Evolutionary conservation across 1,140 invertebrate genomes (phyloP).

Genomic region (Tetragnatha versicolor): DNA sequence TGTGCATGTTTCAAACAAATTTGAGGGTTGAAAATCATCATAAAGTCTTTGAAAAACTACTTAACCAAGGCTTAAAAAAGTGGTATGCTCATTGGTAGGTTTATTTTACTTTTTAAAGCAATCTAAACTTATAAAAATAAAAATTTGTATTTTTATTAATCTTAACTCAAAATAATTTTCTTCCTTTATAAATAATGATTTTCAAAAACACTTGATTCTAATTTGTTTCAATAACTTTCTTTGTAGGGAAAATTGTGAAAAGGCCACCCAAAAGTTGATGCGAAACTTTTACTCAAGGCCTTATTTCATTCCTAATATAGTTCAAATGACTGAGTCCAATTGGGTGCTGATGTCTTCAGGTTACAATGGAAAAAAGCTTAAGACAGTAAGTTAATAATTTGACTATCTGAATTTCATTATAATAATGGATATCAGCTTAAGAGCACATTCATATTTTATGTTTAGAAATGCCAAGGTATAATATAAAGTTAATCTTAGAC

Average conservation of each 20-base stretch:
- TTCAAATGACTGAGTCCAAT: slow-evolving; percentile 79
- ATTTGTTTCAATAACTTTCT: too few relatives aligned
- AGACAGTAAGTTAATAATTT: slow-evolving; percentile 66
- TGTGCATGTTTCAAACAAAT: slow-evolving; percentile 76
- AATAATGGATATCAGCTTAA: too few relatives aligned
- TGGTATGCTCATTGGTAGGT: slow-evolving; percentile 81
- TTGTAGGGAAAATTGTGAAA: slow-evolving; percentile 80
- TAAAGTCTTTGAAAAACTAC: slow-evolving; percentile 72
- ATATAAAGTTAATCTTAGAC: too few relatives aligned
- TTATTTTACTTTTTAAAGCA: neutral
- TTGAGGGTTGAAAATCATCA: slow-evolving; percentile 73
- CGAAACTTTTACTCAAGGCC: slow-evolving; percentile 76
- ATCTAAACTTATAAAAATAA: neutral
- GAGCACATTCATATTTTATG: too few relatives aligned
- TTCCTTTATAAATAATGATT: too few relatives aligned
- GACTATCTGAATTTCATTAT: neutral
- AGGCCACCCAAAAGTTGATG: slow-evolving; percentile 76
- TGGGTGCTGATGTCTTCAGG: slow-evolving; percentile 82
- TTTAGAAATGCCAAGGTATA: too few relatives aligned
- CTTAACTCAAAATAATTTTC: too few relatives aligned
- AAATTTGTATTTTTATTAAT: neutral
- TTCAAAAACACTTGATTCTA: too few relatives aligned
- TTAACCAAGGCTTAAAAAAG: slow-evolving; percentile 72
- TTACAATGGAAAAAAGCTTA: slow-evolving; percentile 76
- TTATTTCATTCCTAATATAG: slow-evolving; percentile 76